These are phyloP conservation scores for Stenodema calcarata DNA, from an alignment of 2,888 invertebrate species.

Conservation along the genomic window DNA sequence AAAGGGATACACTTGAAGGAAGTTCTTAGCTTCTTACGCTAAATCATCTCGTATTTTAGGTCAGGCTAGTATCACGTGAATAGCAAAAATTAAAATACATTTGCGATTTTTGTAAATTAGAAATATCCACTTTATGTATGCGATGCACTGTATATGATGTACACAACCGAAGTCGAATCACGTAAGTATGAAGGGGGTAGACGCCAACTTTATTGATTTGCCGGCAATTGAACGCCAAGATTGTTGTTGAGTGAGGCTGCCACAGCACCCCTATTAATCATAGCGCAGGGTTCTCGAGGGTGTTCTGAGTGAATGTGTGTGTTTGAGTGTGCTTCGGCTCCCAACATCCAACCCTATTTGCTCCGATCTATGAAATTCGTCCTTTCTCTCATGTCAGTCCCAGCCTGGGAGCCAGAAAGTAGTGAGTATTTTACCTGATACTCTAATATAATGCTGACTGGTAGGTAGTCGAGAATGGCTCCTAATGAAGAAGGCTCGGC, in stretches of 20 bases:
- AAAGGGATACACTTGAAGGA: too few species aligned
- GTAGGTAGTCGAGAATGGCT: too few species aligned
- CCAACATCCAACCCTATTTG: neutral
- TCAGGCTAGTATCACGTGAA: too few species aligned
- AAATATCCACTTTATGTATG: too few species aligned
- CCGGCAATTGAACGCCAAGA: neutral
- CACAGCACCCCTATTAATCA: neutral
- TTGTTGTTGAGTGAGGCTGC: neutral
- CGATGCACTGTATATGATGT: neutral
- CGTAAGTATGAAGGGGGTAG: neutral
- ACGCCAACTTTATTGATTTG: neutral
- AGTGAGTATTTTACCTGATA: too few species aligned
- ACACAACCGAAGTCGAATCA: neutral
- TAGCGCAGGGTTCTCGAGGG: neutral
- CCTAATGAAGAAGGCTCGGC: too few species aligned
- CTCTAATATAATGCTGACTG: too few species aligned
- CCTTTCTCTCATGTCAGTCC: neutral
- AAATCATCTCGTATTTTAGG: too few species aligned
- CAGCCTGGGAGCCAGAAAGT: neutral
- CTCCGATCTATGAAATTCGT: neutral
- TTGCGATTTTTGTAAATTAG: too few species aligned
- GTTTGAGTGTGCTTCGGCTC: neutral
- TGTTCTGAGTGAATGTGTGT: neutral
- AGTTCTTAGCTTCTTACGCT: too few species aligned
- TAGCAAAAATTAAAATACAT: too few species aligned